Conservation (phyloP, 2,888 invertebrate genomes). For the Platypus cylindrus region DNA sequence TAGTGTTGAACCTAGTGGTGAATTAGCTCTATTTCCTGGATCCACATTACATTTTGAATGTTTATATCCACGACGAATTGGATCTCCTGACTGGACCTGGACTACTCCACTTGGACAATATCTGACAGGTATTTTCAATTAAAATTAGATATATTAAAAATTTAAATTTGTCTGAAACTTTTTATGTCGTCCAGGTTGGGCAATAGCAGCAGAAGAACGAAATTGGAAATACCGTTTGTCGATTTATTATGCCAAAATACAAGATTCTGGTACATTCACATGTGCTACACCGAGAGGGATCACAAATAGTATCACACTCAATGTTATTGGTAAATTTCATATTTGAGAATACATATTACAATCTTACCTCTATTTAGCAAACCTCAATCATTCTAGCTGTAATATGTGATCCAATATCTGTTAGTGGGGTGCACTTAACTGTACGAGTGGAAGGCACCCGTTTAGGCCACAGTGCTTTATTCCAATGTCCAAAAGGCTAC, state of each 20-base stretch:
- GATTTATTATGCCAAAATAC: slow-evolving; percentile 68
- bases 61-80: slow-evolving; percentile 58
- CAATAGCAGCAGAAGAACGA: slow-evolving; percentile 57
- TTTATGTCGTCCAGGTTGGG: slow-evolving; percentile 52
- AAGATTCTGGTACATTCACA: slow-evolving; percentile 73
- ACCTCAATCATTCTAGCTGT: slow-evolving; percentile 36
- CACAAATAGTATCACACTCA: slow-evolving; percentile 59
- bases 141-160: no score
- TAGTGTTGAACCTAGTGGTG: slow-evolving; percentile 65
- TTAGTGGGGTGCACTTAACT: slow-evolving; percentile 48
- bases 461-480: slow-evolving; percentile 63
- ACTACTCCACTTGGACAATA: slow-evolving; percentile 69
- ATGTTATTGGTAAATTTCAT: slow-evolving; percentile 57
- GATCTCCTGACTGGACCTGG: slow-evolving; percentile 83
- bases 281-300: slow-evolving; percentile 72
- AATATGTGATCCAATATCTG: slow-evolving; percentile 49
- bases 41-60: slow-evolving; percentile 73
- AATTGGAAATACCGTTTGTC: slow-evolving; percentile 72
- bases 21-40: slow-evolving; percentile 68
- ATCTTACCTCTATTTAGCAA: neutral
- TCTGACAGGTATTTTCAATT: slow-evolving; percentile 47
- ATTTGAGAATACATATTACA: neutral
- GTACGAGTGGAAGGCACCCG: slow-evolving; percentile 65
- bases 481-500: slow-evolving; percentile 71
- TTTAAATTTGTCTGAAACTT: neutral